Evolutionary conservation across 2,797 vertebrate genomes (phyloP).

Genomic region (Chanos chanos): DNA sequence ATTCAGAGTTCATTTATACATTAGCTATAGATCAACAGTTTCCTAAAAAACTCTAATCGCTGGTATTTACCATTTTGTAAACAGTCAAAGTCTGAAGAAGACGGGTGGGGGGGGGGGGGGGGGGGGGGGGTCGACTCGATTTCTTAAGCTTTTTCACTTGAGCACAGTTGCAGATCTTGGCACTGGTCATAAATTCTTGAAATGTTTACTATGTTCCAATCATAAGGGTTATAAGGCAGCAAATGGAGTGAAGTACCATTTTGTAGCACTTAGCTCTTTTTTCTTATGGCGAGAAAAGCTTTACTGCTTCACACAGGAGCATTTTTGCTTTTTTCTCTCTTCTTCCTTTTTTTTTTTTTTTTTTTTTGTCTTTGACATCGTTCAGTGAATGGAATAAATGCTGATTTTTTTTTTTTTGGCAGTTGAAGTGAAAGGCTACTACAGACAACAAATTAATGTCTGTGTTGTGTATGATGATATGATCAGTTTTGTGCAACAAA

Average conservation of each 20-base stretch:
- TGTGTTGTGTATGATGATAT: no score
- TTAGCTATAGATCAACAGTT: constrained; percentile 29
- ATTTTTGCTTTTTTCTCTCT: no score
- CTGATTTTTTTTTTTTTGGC: no score
- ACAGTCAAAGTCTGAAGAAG: constrained; percentile 25
- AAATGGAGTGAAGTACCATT: constrained; percentile 26
- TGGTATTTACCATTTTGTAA: background rate
- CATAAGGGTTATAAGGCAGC: constrained; percentile 37
- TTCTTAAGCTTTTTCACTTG: constrained; percentile 36
- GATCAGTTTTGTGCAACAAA: no score
- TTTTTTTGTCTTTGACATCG: no score
- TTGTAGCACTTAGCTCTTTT: background rate
- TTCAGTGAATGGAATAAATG: no score
- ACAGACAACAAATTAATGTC: no score
- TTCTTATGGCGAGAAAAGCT: no score
- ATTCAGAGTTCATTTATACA: constrained; percentile 40
- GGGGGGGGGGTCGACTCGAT: no score
- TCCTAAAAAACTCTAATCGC: constrained; percentile 10
- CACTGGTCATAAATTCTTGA: constrained; percentile 37
- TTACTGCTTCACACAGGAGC: no score
- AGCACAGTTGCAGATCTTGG: constrained; percentile 35
- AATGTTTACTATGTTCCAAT: constrained; percentile 35
- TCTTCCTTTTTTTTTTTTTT: no score
- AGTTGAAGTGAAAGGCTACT: no score
- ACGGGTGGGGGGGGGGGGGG: background rate